These are phyloP conservation scores for Brachypteracias leptosomus DNA, from an alignment of 2,113 vertebrate species.

Conservation along the genomic window DNA sequence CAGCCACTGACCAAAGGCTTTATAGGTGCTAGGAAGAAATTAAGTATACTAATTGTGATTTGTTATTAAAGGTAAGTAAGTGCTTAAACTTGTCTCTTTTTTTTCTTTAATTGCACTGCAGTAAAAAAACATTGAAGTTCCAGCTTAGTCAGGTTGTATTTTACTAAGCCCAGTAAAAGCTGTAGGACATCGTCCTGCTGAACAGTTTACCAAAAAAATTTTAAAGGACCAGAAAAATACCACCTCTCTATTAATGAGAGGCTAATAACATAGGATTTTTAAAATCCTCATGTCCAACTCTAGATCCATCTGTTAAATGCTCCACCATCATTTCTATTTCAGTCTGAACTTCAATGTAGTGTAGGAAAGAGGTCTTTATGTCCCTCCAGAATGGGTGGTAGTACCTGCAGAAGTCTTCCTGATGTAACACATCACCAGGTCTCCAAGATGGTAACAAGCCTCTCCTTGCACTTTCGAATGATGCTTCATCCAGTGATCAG, in stretches of 20 bases:
- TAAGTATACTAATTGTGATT: neutral
- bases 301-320: neutral
- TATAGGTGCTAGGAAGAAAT: neutral
- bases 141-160: neutral
- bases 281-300: neutral
- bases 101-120: neutral
- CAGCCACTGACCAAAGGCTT: neutral
- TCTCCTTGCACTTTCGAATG: neutral
- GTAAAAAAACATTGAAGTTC: neutral
- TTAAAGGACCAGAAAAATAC: neutral
- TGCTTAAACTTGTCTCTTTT: neutral
- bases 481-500: neutral
- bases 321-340: neutral
- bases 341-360: neutral
- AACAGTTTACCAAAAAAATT: neutral
- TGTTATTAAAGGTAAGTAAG: neutral
- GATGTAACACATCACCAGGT: neutral
- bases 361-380: neutral
- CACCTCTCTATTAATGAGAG: neutral
- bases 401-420: neutral
- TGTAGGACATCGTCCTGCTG: neutral
- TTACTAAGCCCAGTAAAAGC: neutral
- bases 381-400: neutral
- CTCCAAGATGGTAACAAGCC: neutral
- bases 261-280: neutral